Base-by-base conservation (phyloP, 2,113 vertebrate genomes). In the Rhynchomys soricoides region DNA sequence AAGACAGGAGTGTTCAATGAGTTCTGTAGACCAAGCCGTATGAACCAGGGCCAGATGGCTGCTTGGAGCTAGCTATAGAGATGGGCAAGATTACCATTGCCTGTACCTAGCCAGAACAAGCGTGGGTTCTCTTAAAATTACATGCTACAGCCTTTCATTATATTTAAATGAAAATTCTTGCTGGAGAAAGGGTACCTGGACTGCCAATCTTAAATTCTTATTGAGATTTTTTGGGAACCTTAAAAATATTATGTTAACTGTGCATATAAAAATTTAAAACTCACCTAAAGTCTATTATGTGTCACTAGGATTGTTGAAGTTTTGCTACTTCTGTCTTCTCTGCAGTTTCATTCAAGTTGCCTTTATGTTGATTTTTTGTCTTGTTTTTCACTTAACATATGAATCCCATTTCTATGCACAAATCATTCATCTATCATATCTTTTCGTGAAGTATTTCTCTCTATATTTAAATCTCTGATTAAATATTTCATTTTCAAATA, bases 321-420 rank as follows among this genome's bases (percentile, higher is more conserved):
- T 9, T 19, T 62, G 9, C 31, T 55, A 4, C 5, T 6, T 0
- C 0, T 0, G 0, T 48, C 43, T 64, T 90, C 17, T 9, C 83
- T 1, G 59, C 13, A 37, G 24, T 91, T 89, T 17, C 3, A 17
- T 9, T 7, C 29, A 43, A 79, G 0, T 26, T 77, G n/a, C 17
- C 48, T 75, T 59, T 40, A 50, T 68, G 10, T 17, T 68, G 6
- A 16, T 48, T 91, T 79, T 73, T 79, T 55, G n/a, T 62, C 43
- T 40, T 83, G 37, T 59, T 59, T 59, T 85, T 45, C 17, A 43
- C 64, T 85, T 85, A 85, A 4, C 40, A 85, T 31, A 45, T 21
- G 24, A 62, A 62, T 29, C 13, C 9, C 22, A 43, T 83, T 93
- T 91, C 19, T 64, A 89, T 64, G 21, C 21, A 57, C 48, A 19